Conservation (phyloP, 2,888 invertebrate species). For the Strigamia transsilvanica region DNA sequence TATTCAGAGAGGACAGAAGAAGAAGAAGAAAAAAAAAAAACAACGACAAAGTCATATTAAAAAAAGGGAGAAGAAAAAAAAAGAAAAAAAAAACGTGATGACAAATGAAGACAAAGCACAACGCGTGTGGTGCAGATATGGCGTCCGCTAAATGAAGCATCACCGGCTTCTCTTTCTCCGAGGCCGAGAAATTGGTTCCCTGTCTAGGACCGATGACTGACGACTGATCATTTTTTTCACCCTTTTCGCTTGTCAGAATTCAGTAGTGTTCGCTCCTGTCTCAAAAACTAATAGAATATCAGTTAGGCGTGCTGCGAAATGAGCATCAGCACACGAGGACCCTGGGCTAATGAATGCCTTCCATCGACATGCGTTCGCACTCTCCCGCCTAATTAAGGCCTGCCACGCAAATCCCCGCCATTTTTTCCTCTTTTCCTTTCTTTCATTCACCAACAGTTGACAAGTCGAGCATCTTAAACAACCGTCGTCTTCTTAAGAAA, state of each 20-base stretch:
- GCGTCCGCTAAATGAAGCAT: constrained; percentile 41
- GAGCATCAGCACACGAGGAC: constrained; percentile 37
- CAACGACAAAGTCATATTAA: neutral
- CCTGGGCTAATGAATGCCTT: constrained; percentile 35
- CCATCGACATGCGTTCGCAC: constrained; percentile 37
- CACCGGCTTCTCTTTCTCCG: neutral
- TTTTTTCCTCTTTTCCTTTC: neutral
- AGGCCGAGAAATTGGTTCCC: constrained; percentile 31
- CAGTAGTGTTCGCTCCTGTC: constrained; percentile 7
- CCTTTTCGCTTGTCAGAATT: constrained; percentile 35
- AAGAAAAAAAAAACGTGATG: neutral
- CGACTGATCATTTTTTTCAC: constrained; percentile 22
- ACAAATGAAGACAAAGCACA: constrained; percentile 39
- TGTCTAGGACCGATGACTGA: constrained; percentile 32
- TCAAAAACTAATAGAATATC: constrained; percentile 43
- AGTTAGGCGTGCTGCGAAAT: constrained; percentile 33
- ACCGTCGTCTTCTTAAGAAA: neutral
- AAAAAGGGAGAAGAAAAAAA: neutral
- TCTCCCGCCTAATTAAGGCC: constrained; percentile 36
- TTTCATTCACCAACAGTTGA: constrained; percentile 27
- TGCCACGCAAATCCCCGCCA: neutral
- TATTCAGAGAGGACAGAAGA: neutral
- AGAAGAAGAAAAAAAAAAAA: neutral
- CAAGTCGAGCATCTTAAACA: constrained; percentile 42
- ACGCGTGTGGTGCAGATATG: constrained; percentile 28